Conservation (phyloP, 2,888 invertebrate genomes). For the Macaria liturata region DNA sequence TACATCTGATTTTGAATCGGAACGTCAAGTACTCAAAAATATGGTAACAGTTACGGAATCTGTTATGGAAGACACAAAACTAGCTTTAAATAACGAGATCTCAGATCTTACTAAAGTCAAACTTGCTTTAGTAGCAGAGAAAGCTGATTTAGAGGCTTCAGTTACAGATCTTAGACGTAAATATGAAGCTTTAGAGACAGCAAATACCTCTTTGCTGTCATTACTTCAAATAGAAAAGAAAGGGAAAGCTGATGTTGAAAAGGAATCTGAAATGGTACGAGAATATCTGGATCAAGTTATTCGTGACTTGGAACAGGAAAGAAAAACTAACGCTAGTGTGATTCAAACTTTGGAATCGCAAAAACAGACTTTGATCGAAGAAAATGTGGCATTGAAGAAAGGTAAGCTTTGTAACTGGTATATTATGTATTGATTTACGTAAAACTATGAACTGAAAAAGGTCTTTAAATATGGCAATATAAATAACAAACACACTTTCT, state of each 20-base stretch:
- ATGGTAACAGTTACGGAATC: slow-evolving; percentile 67
- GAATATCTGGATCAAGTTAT: slow-evolving; percentile 28
- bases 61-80: slow-evolving; percentile 64
- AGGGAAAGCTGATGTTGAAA: slow-evolving; percentile 32
- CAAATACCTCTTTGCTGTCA: slow-evolving; percentile 35
- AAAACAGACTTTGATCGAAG: slow-evolving; percentile 32
- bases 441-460: background rate
- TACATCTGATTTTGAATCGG: slow-evolving; percentile 60
- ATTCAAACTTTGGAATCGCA: slow-evolving; percentile 35
- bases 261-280: slow-evolving; percentile 30
- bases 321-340: slow-evolving; percentile 14
- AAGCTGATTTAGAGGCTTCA: background rate
- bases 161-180: background rate
- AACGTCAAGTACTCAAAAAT: slow-evolving; percentile 58
- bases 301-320: slow-evolving; percentile 34
- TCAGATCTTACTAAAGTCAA: slow-evolving; percentile 46
- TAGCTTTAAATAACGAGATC: slow-evolving; percentile 47
- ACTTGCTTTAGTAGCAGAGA: slow-evolving; percentile 2
- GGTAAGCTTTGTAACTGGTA: slow-evolving; percentile 37
- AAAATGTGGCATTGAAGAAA: slow-evolving; percentile 38
- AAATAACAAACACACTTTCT: too few relatives aligned
- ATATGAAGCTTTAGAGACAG: slow-evolving; percentile 23
- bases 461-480: background rate
- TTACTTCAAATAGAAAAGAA: slow-evolving; percentile 36
- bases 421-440: background rate